These are phyloP conservation scores for Ophioninae sp. DNA, from an alignment of 2,888 invertebrate species.

Conservation along the genomic window DNA sequence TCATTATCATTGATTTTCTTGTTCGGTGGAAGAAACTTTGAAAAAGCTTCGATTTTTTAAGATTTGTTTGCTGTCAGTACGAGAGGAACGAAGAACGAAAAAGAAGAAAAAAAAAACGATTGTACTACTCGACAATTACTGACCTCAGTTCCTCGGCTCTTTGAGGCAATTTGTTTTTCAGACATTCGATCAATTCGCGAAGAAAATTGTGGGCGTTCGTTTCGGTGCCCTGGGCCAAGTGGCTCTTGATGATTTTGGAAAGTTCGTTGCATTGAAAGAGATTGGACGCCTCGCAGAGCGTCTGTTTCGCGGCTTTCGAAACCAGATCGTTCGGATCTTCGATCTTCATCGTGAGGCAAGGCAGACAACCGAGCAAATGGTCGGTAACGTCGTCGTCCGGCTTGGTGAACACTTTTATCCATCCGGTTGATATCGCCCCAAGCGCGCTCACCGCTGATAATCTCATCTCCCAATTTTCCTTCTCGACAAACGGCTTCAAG, in stretches of 20 bases:
- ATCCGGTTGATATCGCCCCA: constrained; percentile 70
- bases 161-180: constrained; percentile 72
- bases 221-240: constrained; percentile 66
- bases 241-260: constrained; percentile 66
- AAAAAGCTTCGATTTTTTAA: no score
- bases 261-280: constrained; percentile 71
- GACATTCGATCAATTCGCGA: constrained; percentile 70
- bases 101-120: no score
- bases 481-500: constrained; percentile 77
- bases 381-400: constrained; percentile 73
- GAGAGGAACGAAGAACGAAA: no score
- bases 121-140: not conserved
- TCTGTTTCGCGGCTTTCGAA: constrained; percentile 71
- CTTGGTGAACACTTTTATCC: constrained; percentile 67
- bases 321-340: constrained; percentile 72
- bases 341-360: constrained; percentile 74
- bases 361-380: constrained; percentile 76
- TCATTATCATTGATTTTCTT: no score
- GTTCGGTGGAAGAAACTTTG: no score
- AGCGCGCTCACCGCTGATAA: constrained; percentile 74
- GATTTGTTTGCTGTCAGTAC: no score
- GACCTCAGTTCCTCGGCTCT: constrained; percentile 76
- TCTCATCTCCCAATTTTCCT: constrained; percentile 76
- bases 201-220: constrained; percentile 71
- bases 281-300: constrained; percentile 69